phyloP scores from a whole-genome alignment of 2,797 vertebrate genomes.

The Coracias cyanogaster region DNA sequence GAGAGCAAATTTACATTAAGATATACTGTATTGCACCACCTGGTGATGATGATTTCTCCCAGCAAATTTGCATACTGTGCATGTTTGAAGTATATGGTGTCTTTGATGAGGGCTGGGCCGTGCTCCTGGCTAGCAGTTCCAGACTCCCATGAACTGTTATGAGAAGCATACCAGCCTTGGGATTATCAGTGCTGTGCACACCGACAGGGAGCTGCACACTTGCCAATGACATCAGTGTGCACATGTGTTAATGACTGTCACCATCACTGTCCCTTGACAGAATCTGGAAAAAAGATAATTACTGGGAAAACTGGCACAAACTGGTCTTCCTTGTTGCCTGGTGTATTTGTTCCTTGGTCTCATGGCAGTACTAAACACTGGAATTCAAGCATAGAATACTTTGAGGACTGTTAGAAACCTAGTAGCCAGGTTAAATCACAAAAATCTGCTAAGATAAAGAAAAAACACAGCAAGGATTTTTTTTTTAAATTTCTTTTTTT shows the following conservation, averaged over 20 bases:
- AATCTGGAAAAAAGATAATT: background rate
- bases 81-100: background rate
- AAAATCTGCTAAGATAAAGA: background rate
- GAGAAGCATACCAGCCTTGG: background rate
- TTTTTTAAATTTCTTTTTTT: background rate
- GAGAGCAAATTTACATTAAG: background rate
- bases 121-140: background rate
- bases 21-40: background rate
- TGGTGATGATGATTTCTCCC: background rate
- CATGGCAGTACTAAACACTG: background rate
- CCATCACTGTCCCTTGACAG: background rate
- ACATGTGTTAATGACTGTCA: fast-evolving
- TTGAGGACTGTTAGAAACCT: background rate
- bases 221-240: no score
- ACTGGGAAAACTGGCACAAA: background rate
- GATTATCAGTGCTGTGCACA: fast-evolving
- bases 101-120: background rate
- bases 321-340: background rate
- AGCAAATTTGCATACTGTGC: background rate
- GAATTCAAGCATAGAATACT: background rate
- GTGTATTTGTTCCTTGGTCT: background rate
- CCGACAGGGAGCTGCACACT: background rate
- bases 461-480: background rate
- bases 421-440: background rate
- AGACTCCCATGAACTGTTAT: background rate